Evolutionary conservation across 2,113 vertebrate species (phyloP).

Genomic region (Channa argus): DNA sequence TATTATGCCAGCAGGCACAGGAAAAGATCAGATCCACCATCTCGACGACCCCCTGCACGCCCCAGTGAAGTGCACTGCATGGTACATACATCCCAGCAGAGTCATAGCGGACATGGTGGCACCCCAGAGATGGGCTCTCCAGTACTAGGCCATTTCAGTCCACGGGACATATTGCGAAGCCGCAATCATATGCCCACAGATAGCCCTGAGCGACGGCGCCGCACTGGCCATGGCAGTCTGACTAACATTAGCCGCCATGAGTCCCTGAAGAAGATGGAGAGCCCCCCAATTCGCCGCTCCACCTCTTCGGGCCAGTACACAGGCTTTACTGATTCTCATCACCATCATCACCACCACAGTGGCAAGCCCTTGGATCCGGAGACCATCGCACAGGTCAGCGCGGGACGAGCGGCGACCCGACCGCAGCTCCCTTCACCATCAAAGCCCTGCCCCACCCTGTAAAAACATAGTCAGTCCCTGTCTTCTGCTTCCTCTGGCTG

Average conservation of each 20-base stretch:
- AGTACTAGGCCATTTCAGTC: constrained; percentile 88
- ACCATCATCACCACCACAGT: constrained; percentile 39
- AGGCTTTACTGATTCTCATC: constrained; percentile 85
- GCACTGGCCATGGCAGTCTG: constrained; percentile 91
- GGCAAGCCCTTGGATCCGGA: constrained; percentile 94
- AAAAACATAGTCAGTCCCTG: constrained; percentile 82
- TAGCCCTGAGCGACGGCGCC: constrained; percentile 91
- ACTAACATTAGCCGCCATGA: constrained; percentile 96
- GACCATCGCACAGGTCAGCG: constrained; percentile 97
- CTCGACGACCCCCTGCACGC: constrained; percentile 90
- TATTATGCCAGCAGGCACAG: constrained; percentile 84
- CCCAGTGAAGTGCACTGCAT: constrained; percentile 91
- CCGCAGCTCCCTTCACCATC: constrained; percentile 79
- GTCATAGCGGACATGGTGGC: constrained; percentile 78
- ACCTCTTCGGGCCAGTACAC: constrained; percentile 97
- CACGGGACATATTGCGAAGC: constrained; percentile 89
- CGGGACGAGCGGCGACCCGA: constrained; percentile 78
- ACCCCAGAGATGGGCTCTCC: constrained; percentile 90
- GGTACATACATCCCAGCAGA: constrained; percentile 87
- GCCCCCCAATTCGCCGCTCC: constrained; percentile 95
- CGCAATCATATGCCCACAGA: constrained; percentile 86
- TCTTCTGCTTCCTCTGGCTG: constrained; percentile 80
- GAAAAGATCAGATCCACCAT: constrained; percentile 91
- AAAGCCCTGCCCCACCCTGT: constrained; percentile 81
- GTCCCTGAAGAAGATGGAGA: constrained; percentile 94